Evolutionary conservation across 2,888 invertebrate genomes (phyloP).

Genomic region (Cephonodes hylas): DNA sequence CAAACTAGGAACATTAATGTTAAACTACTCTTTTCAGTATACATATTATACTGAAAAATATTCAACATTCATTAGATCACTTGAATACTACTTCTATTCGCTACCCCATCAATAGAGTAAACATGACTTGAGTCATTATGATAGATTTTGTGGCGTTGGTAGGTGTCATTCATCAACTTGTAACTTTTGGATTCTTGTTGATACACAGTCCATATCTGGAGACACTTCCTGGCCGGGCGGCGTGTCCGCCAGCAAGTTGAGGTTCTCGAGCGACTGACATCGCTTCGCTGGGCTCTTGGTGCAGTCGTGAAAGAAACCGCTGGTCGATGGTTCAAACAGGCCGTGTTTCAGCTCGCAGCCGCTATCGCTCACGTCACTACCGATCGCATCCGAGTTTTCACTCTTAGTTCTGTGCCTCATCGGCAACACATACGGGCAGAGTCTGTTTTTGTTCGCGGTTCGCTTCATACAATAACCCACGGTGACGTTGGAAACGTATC

Average conservation of each 20-base stretch:
- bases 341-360: constrained; percentile 57
- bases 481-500: constrained; percentile 83
- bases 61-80: constrained; percentile 55
- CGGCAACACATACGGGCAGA: constrained; percentile 81
- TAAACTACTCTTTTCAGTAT: constrained; percentile 50
- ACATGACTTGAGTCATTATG: constrained; percentile 35
- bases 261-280: constrained; percentile 83
- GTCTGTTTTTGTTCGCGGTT: constrained; percentile 76
- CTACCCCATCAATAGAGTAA: constrained; percentile 41
- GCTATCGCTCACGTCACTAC: constrained; percentile 58
- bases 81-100: constrained; percentile 50
- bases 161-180: constrained; percentile 81
- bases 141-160: constrained; percentile 32
- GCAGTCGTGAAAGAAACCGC: constrained; percentile 53
- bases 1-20: constrained; percentile 64
- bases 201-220: constrained; percentile 83
- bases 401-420: constrained; percentile 82
- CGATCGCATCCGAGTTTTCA: constrained; percentile 81
- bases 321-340: constrained; percentile 68
- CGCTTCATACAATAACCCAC: constrained; percentile 82
- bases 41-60: constrained; percentile 65
- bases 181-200: constrained; percentile 82
- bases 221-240: constrained; percentile 53
- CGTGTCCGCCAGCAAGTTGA: constrained; percentile 68
- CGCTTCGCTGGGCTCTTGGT: constrained; percentile 73